Base-by-base conservation (phyloP, 2,113 vertebrate species). In the Melanerpes aurifrons region DNA sequence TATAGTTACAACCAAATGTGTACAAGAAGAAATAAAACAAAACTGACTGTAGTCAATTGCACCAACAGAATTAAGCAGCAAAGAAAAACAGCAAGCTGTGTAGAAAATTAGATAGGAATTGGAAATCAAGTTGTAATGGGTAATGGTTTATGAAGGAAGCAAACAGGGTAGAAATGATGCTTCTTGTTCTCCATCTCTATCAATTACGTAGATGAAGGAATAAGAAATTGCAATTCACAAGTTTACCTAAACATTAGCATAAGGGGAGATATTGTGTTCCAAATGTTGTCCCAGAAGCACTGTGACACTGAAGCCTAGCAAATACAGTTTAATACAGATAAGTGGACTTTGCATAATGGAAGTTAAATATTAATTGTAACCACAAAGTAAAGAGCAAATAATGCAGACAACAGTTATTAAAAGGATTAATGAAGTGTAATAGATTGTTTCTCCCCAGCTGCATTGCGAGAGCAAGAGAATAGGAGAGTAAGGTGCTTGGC, bases 311-410 rank as follows among this genome's bases (percentile, higher is more conserved):
- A 82, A 71, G 43, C 24, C 26, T 74, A 76, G 32, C 35, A 95
- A 95, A 61, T 4, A 87, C n/a, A 92, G 93, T 95, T 92, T 75
- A 94, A 58, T 37, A 69, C 18, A 71, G 40, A 45, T 93, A 87
- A 91, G 26, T 90, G 24, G 56, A 72, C 43, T 91, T 87, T 68
- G 31, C 31, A 82, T 91, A 96, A 87, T 74, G 70, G 63, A 90
- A 97, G 80, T 88, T 95, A 97, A 97, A 94, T 92, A 94, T 96
- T 97, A 90, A 96, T 94, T 97, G 45, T 75, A 94, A 87, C 50
- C 26, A 24, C 74, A 82, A 54, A 82, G 37, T 86, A 80, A 91
- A 95, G 89, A 95, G 14, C 56, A 96, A 94, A 95, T 92, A 96
- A 91, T 77, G 25, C 18, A 95, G 95, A 86, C 56, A 94, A 95